These are phyloP conservation scores for Apomyelois bistriatella DNA, from an alignment of 2,888 invertebrate genomes.

Conservation along the genomic window DNA sequence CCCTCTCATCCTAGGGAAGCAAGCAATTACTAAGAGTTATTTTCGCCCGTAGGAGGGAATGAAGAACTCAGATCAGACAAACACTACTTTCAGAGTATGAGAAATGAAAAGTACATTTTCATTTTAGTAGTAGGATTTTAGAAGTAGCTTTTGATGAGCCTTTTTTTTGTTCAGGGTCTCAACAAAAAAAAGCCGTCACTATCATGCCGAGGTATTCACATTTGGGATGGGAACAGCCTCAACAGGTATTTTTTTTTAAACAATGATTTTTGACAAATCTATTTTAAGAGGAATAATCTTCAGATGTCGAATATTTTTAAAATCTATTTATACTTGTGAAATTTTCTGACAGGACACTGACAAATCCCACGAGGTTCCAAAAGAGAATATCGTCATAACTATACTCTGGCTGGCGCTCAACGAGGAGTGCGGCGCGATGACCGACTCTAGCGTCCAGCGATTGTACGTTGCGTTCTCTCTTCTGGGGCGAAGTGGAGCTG, in stretches of 20 bases:
- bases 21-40: no score
- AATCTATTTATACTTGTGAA: no score
- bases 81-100: no score
- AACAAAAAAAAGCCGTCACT: background rate
- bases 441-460: conserved; percentile 36
- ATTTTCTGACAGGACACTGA: background rate
- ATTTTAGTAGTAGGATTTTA: no score
- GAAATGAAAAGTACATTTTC: no score
- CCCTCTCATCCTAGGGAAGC: no score
- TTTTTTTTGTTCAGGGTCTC: background rate
- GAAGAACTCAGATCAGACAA: no score
- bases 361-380: background rate
- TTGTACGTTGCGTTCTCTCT: conserved; percentile 52
- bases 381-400: conserved; percentile 40
- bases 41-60: no score
- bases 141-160: no score
- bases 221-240: conserved; percentile 2
- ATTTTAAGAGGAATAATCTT: no score
- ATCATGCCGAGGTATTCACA: background rate
- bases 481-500: conserved; percentile 47
- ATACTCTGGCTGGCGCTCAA: conserved; percentile 54
- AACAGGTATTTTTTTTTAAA: conserved; percentile 11
- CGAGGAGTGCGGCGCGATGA: conserved; percentile 53
- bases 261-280: no score
- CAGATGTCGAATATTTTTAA: no score